Base-by-base conservation (phyloP, 2,113 vertebrate species). In the Tupaia tana region DNA sequence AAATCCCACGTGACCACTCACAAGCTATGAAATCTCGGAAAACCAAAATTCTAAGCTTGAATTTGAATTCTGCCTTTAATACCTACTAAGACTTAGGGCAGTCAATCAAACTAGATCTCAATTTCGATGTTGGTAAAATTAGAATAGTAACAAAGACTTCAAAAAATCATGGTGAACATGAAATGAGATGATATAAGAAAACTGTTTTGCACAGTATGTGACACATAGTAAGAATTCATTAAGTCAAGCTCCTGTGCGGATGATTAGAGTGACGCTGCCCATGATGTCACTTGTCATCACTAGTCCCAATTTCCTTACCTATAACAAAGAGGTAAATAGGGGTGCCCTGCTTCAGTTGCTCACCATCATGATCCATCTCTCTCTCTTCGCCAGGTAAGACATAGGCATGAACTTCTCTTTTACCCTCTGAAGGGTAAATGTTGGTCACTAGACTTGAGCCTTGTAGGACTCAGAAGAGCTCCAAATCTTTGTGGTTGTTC, bases 61-160 rank as follows among this genome's bases (percentile, higher is more conserved):
- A 7, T 16, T 94, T 81, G 6, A 86, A 81, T 56, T 82, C 20
- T 80, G 27, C 59, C 64, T 80, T 43, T 90, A 20, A 14, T 19
- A 27, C 52, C 85, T 70, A 34, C 1, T 43, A 63, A 43, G 64
- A 86, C 22, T 82, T 85, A 52, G 19, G 52, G 27, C 7, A 89
- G 43, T 56, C 19, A 74, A 34, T 78, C 3, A 82, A 14, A 29
- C 18, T 83, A 31, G 31, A 75, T 70, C 3, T 94, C 66, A 85
- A 31, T 6, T 89, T 93, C 93, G 24, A 82, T 83, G 61, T 29
- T 85, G n/a, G 66, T 87, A 43, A 82, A 74, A 73, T 92, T 18
- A 79, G n/a, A 86, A 71, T n/a, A 86, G 34, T 31, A 89, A 90
- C 11, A 77, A 1, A 91, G 73, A 34, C 12, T 67, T 88, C 3